Evolutionary conservation across 2,113 vertebrate genomes (phyloP), one percentile per base, ranked within the genome.

Genomic region (Antennarius striatus): DNA sequence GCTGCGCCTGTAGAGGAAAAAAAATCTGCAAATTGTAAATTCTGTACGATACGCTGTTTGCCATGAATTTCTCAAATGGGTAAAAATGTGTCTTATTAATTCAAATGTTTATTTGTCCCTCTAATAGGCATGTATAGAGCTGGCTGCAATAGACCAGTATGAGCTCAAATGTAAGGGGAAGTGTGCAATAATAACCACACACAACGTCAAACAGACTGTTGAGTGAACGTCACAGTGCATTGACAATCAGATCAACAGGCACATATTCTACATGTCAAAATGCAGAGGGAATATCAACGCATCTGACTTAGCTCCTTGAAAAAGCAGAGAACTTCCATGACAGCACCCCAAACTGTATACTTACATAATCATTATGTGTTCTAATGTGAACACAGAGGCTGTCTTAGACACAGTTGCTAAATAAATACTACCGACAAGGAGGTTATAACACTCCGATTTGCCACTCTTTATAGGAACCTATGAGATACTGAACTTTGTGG

Each of bases 41-140:
- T 91, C 75, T 94, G 92, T 95, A 94, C 89, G 92, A 94, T 91
- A 93, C 88, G 91, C 89, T 92, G 89, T 93, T 90, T 75, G 88
- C 91, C 50, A 89, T 92, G 92, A 53, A 36, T 84, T 63, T 82
- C 51, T 48, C 50, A 77, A 92, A 89, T 86, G 78, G 82, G 73
- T 68, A 70, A 82, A 87, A 81, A 77, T 89, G 81, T 89, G 87
- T 80, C 85, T 89, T 93, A 86, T 90, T 90, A 71, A 86, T 93
- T 93, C 82, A 90, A 90, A 91, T 89, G 87, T 91, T 91, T 85
- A 86, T 90, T 91, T 88, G 71, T 79, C 71, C 71, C 86, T 89
- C 89, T 93, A 89, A 84, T 74, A 87, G 90, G 83, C 83, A 86
- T 39, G 58, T 88, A 82, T 90, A 93, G 86, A 90, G 81, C 82